Evolutionary conservation across 2,797 vertebrate species (phyloP).

Genomic region (Crocodylus rhombifer): DNA sequence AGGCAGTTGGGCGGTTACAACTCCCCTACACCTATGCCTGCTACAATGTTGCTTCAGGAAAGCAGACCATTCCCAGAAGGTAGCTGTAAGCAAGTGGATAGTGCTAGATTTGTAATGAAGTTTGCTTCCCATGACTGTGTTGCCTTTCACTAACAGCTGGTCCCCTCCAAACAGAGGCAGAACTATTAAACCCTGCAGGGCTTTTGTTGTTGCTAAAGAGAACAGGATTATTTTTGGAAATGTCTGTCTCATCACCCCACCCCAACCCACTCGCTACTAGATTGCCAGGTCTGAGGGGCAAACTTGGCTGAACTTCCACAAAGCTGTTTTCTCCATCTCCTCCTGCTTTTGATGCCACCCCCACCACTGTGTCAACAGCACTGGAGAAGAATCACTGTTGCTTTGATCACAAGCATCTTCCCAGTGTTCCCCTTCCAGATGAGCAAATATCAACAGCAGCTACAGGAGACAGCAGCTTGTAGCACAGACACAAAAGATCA

Average conservation of each 20-base stretch:
- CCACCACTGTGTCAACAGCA: fast-evolving
- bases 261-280: neutral
- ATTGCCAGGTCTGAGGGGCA: neutral
- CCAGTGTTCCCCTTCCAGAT: neutral
- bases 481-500: neutral
- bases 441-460: neutral
- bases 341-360: neutral
- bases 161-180: neutral
- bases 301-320: neutral
- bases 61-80: neutral
- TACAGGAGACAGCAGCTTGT: neutral
- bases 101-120: neutral
- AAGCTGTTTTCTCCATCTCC: neutral
- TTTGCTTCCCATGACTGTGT: neutral
- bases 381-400: too few species aligned
- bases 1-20: conserved; percentile 33
- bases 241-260: neutral
- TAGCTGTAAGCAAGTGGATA: neutral
- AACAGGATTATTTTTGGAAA: neutral
- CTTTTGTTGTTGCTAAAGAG: neutral
- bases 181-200: neutral
- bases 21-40: neutral
- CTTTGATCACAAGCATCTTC: neutral
- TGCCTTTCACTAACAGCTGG: neutral
- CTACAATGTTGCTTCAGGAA: neutral